Percentiles rank a stretch among this genome's conserved stretches.
Evolutionary conservation across 2,113 vertebrate genomes (phyloP).

Genomic region (Pithys albifrons): DNA sequence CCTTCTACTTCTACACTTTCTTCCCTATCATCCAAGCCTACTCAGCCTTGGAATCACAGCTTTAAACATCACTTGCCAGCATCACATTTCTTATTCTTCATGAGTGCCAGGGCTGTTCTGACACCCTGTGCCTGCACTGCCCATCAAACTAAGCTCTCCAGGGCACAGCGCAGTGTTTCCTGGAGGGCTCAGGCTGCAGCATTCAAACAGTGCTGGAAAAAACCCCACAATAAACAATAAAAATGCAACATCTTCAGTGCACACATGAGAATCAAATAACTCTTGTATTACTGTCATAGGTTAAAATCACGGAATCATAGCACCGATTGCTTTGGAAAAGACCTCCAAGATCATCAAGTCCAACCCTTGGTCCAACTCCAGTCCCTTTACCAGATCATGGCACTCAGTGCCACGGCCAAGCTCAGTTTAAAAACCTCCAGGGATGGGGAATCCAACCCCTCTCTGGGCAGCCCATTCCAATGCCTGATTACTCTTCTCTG

Average conservation of each 20-base stretch:
- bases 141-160: background rate
- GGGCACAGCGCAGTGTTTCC: background rate
- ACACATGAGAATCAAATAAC: background rate
- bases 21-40: background rate
- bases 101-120: background rate
- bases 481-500: too few relatives aligned
- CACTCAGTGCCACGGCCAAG: too few relatives aligned
- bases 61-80: background rate
- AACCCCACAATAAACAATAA: fast-evolving
- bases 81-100: background rate
- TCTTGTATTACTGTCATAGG: background rate
- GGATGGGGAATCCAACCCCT: too few relatives aligned
- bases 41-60: background rate
- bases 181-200: fast-evolving
- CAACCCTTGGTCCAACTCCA: too few relatives aligned
- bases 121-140: background rate
- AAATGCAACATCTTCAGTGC: background rate
- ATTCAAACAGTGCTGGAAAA: background rate
- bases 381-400: too few relatives aligned
- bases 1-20: background rate
- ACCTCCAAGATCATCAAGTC: too few relatives aligned
- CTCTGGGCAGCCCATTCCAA: too few relatives aligned
- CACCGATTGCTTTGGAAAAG: too few relatives aligned
- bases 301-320: background rate
- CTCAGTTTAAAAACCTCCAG: too few relatives aligned